Evolutionary conservation across 2,888 invertebrate genomes (phyloP), one percentile per base, ranked within the genome.

Genomic region (Euclidia mi): DNA sequence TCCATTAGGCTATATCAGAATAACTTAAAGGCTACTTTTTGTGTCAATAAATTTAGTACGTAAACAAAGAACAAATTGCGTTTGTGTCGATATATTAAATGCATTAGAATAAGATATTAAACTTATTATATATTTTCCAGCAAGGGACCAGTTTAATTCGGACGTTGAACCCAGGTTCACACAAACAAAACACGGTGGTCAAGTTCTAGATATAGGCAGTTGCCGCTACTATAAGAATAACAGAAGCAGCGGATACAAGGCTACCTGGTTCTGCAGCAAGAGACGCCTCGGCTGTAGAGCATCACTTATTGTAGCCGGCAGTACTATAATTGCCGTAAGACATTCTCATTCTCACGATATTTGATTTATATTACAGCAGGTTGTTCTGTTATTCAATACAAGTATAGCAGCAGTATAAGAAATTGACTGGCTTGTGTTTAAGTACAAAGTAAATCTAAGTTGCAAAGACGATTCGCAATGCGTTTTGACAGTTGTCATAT

Each of bases 201-300:
- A 20, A 3, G 68, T 63, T 12, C 29, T 75, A 12, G 47, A 59
- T 3, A 35, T 75, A 15, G 63, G 63, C 11, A 56, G 43, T 4
- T 75, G 51, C 43, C 66, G 71, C 11, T 67, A 70, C 12, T 64
- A 73, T 47, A 63, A 59, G 48, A 65, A 73, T 29, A 49, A 61
- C 34, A 49, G 64, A 31, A 71, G 63, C 29, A 51, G 34, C 12
- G 60, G 84, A 50, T 31, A 31, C 34, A 75, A 74, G 44, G 44
- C 50, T 1, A 11, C 42, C 2, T 47, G 78, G 72, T 72, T 76
- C 15, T 76, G 75, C 35, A 47, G 34, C 2, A 55, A 49, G 38
- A 40, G 48, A 29, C 32, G 44, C 9, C 2, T 0, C 1, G 79
- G 82, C 2, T 87, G 87, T 50, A 73, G 75, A 3, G 87, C 84